phyloP scores from a whole-genome alignment of 2,113 vertebrate species.

The Bos javanicus region DNA sequence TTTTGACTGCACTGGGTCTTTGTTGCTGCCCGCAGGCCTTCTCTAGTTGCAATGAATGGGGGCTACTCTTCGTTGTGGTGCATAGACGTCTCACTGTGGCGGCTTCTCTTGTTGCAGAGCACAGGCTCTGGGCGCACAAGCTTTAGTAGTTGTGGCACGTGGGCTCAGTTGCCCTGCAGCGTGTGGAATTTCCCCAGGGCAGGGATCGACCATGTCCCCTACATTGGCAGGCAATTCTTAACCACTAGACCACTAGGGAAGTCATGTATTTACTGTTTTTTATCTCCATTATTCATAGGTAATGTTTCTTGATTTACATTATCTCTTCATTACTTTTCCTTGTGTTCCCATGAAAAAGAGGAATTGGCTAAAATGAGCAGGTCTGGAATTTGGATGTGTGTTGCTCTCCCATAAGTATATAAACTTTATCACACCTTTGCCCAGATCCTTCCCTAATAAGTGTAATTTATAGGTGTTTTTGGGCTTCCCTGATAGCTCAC shows the following conservation, averaged over 20 bases:
- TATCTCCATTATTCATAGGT: neutral
- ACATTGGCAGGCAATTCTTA: neutral
- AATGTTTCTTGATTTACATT: neutral
- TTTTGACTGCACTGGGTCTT: neutral
- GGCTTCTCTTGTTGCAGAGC: neutral
- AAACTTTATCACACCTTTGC: neutral
- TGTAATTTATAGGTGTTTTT: neutral
- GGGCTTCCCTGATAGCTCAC: neutral
- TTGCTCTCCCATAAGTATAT: neutral
- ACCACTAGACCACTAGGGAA: neutral
- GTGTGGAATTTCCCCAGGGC: neutral
- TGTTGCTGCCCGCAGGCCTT: neutral
- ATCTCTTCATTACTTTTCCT: neutral
- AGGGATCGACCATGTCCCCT: neutral
- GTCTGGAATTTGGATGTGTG: neutral
- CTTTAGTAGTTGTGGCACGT: neutral
- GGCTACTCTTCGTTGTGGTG: neutral
- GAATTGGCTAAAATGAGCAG: neutral
- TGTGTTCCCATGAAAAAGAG: neutral
- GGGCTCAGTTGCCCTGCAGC: neutral
- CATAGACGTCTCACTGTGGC: neutral
- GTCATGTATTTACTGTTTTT: neutral
- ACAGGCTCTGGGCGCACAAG: neutral
- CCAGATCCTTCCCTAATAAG: neutral
- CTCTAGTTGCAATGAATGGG: neutral